A percentile compares a stretch with the other conserved stretches of the same genome.
Conservation (phyloP, 2,888 invertebrate species). For the Lordiphosa andalusiaca region DNA sequence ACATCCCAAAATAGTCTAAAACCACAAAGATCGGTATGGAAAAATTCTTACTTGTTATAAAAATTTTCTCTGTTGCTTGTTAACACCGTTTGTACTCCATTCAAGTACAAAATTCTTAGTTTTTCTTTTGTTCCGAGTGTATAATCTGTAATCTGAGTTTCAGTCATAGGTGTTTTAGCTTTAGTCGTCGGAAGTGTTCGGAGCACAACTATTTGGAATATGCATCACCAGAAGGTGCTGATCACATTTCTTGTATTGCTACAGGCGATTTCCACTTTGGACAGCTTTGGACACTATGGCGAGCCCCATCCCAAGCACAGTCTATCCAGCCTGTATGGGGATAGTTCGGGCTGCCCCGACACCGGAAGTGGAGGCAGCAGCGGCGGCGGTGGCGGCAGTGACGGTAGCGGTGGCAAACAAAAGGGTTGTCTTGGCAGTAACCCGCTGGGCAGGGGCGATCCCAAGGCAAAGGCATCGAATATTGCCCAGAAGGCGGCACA, state of each 20-base stretch:
- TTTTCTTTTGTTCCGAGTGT: too few species aligned
- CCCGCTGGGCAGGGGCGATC: slow-evolving; percentile 21
- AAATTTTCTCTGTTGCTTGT: too few species aligned
- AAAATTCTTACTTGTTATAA: too few species aligned
- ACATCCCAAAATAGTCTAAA: too few species aligned
- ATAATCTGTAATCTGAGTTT: neutral
- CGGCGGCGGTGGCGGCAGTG: slow-evolving; percentile 1
- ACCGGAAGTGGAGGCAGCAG: neutral
- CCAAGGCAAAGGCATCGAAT: slow-evolving; percentile 82
- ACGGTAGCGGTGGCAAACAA: neutral
- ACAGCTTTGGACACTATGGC: slow-evolving; percentile 29
- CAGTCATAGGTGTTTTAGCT: neutral
- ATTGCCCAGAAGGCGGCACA: slow-evolving; percentile 88
- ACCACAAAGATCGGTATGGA: too few species aligned
- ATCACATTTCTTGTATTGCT: slow-evolving; percentile 29
- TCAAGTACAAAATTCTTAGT: too few species aligned
- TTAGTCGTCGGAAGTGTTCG: slow-evolving; percentile 6
- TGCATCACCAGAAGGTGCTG: slow-evolving; percentile 21
- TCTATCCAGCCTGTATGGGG: slow-evolving; percentile 12
- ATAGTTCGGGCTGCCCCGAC: neutral
- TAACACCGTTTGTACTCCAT: too few species aligned
- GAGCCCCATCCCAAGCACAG: neutral
- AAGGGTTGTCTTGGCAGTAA: neutral
- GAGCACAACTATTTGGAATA: slow-evolving; percentile 26
- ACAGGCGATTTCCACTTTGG: slow-evolving; percentile 22